Evolutionary conservation across 2,113 vertebrate species (phyloP).

Genomic region (Nesogale talazaci): DNA sequence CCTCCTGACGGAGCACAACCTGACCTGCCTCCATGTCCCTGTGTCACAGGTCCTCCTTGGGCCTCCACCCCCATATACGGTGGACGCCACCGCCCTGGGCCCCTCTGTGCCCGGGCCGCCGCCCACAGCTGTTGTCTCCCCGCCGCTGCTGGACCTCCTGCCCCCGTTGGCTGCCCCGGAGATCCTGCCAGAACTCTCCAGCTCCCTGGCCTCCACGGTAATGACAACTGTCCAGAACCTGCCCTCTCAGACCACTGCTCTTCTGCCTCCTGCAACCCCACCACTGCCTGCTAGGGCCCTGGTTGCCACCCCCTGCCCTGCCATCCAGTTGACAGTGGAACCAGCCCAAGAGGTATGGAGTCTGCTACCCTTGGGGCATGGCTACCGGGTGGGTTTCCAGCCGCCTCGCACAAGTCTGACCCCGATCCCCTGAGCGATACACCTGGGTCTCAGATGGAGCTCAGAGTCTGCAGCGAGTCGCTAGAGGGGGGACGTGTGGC

Average conservation of each 20-base stretch:
- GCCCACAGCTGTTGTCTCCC: conserved; percentile 84
- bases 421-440: background rate
- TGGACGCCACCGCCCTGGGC: conserved; percentile 84
- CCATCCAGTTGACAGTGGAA: conserved; percentile 77
- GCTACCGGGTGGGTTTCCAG: background rate
- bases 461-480: background rate
- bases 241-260: conserved; percentile 78
- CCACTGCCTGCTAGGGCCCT: conserved; percentile 84
- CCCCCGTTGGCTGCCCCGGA: conserved; percentile 78
- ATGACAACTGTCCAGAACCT: conserved; percentile 77
- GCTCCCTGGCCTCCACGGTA: conserved; percentile 83
- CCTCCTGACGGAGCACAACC: background rate
- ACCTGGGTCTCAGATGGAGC: background rate
- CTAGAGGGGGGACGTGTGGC: background rate
- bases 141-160: conserved; percentile 83
- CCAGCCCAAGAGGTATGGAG: conserved; percentile 85
- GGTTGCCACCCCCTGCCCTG: conserved; percentile 73
- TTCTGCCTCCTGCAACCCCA: conserved; percentile 80
- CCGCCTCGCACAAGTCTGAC: background rate
- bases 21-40: background rate
- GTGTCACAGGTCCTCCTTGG: conserved; percentile 84
- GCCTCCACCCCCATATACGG: conserved; percentile 78
- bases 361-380: background rate
- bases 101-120: conserved; percentile 82
- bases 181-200: conserved; percentile 83